phyloP scores from a whole-genome alignment of 2,797 vertebrate species.

The Pangasius larnaudii region DNA sequence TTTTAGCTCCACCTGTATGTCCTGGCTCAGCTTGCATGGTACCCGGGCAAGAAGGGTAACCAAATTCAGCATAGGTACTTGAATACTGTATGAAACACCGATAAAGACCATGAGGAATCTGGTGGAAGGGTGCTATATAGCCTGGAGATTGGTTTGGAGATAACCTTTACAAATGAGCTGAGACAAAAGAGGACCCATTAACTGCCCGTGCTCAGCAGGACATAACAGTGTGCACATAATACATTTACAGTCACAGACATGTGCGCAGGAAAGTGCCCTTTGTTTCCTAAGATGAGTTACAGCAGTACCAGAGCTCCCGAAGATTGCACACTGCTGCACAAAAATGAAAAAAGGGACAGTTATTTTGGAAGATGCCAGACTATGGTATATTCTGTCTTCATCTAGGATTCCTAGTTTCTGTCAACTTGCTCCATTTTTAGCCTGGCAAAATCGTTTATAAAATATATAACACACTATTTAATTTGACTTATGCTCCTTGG shows the following conservation, averaged over 20 bases:
- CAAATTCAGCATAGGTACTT: neutral
- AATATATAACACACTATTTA: conserved; percentile 7
- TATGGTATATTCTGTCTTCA: neutral
- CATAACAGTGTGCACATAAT: neutral
- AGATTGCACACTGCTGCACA: neutral
- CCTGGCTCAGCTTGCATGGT: neutral
- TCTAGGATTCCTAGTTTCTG: neutral
- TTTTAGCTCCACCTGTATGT: neutral
- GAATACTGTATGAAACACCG: neutral
- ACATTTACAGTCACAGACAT: neutral
- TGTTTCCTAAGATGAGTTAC: neutral
- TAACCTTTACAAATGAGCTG: neutral
- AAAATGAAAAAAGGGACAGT: neutral
- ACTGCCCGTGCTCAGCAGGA: neutral
- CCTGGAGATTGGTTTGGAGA: neutral
- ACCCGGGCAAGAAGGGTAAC: neutral
- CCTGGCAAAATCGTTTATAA: conserved; percentile 5
- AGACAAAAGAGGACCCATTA: neutral
- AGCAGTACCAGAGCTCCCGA: neutral
- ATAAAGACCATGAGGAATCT: neutral
- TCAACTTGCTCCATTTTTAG: conserved; percentile 1
- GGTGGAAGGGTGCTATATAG: neutral
- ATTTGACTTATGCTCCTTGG: neutral
- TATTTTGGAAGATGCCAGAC: conserved; percentile 1
- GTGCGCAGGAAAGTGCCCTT: neutral